Base-by-base conservation (phyloP, 2,113 vertebrate genomes). In the Aegithalos caudatus region DNA sequence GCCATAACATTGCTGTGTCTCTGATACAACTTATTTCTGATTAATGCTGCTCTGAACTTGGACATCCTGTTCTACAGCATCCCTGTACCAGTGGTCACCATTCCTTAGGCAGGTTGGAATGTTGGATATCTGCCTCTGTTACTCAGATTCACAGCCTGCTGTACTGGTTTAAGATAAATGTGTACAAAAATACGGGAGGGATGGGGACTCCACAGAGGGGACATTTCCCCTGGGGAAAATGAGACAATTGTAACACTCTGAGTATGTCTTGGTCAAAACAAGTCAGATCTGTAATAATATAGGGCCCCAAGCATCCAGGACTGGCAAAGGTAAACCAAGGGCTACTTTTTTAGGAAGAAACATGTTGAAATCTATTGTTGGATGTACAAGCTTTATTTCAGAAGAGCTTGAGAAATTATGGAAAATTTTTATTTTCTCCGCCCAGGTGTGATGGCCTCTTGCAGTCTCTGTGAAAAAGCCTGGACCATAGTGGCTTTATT, bases 141-240 rank as follows among this genome's bases (percentile, higher is more conserved):
- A 44, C 29, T 56, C 61, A 53, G 1, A 0, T 37, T 69, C 29
- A 64, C 21, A 60, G 35, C 5, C 42, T 61, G 14, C 12, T 85
- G n/a, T 62, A 37, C 3, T 28, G 11, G 9, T 66, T 94, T 79
- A 62, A 58, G 27, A 42, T 33, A 76, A 93, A 72, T 24, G 2
- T 33, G 6, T 33, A 11, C 5, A 71, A 74, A 93, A 92, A 42
- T 42, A 38, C 19, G 24, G n/a, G 19, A 81, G 21, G 5, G 5
- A 44, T 64, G 20, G 28, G 12, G 3, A 50, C 3, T 1, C 3
- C 13, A 20, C 5, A 74, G 29, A 64, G 5, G 6, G 1, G 3
- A 64, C 2, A 40, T 20, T 38, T 42, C 6, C 33, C 12, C 6
- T 17, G 15, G 16, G 23, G 28, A 76, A 76, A 80, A 65, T 28